These are phyloP conservation scores for Sarcophaga carnaria DNA, from an alignment of 2,888 invertebrate species.

Conservation along the genomic window DNA sequence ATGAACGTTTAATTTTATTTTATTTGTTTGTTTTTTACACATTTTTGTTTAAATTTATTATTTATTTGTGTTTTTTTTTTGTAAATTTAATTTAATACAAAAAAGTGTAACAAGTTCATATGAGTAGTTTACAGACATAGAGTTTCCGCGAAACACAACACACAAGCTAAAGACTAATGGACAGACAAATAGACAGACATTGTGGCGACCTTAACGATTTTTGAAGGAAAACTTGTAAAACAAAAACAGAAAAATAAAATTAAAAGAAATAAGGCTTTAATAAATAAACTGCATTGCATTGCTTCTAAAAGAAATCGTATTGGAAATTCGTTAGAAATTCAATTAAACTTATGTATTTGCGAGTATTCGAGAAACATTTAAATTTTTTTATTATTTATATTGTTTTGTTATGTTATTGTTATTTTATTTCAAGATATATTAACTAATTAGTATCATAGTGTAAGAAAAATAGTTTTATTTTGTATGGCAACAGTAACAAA, in stretches of 20 bases:
- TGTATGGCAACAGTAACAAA: too few relatives aligned
- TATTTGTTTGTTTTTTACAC: background rate
- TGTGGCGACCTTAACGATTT: constrained; percentile 41
- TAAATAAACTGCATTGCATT: background rate
- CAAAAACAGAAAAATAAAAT: too few relatives aligned
- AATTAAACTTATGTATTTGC: too few relatives aligned
- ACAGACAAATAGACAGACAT: constrained; percentile 18
- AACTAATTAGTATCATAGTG: background rate
- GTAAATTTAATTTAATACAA: constrained; percentile 6
- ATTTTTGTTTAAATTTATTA: background rate
- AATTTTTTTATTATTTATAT: background rate
- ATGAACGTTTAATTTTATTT: background rate
- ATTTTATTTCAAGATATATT: background rate
- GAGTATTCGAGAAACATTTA: background rate
- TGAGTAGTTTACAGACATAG: constrained; percentile 8
- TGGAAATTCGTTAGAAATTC: too few relatives aligned
- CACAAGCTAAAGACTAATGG: constrained; percentile 6
- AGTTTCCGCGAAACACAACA: background rate
- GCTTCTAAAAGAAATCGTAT: background rate
- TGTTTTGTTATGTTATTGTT: background rate
- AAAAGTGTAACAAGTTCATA: constrained; percentile 33
- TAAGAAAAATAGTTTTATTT: background rate
- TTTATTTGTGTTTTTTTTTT: constrained; percentile 4
- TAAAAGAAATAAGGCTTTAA: background rate
- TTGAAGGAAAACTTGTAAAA: constrained; percentile 54